Base-by-base conservation (phyloP, 37 sponge, comb jelly and placozoan species). In the Ianthella basta region DNA sequence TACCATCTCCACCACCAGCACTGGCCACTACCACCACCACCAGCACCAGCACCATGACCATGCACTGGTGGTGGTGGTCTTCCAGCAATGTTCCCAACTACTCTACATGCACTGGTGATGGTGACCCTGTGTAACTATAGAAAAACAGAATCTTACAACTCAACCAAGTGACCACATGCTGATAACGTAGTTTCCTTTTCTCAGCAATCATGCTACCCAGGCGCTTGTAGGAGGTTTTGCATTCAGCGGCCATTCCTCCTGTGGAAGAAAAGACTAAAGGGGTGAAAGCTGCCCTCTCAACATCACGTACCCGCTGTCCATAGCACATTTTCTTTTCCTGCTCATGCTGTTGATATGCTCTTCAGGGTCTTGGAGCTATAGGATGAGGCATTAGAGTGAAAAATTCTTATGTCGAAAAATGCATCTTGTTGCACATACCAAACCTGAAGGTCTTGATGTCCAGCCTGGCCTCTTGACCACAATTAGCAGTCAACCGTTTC, bases 181-280 rank as follows among this genome's bases (percentile, higher is more conserved):
- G 36, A 27, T 25, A 59, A 15, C 24, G n/a, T 24, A 39, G 24
- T 19, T 41, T 59, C 23, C 81, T 81, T 38, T 81, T 81, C 38
- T 24, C 60, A 59, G 81, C 20, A 57, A 81, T 56, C 61, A 81
- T 59, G n/a, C 33, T 18, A 60, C 38, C 35, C 16, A 81, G 61
- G 34, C 38, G 81, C 40, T 81, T 81, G 81, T 33, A 81, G 29
- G 59, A 81, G 30, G 5, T 81, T 34, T 25, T 60, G 32, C 23
- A 29, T 81, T 56, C 81, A 32, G n/a, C 33, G 16, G 38, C 81
- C 81, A 81, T 81, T 59, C 73, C 73, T 19, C 73, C 73, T 12
- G 73, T 72, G 73, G 73, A 20, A 21, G 59, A 81, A 5, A 50
- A 30, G 50, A 79, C 55, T 23, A 50, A 19, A 34, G 81, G 6